A percentile compares a stretch with the other conserved stretches of the same genome.
These are phyloP conservation scores for Nasonia longicornis DNA, from an alignment of 1,140 invertebrate species.

Conservation along the genomic window DNA sequence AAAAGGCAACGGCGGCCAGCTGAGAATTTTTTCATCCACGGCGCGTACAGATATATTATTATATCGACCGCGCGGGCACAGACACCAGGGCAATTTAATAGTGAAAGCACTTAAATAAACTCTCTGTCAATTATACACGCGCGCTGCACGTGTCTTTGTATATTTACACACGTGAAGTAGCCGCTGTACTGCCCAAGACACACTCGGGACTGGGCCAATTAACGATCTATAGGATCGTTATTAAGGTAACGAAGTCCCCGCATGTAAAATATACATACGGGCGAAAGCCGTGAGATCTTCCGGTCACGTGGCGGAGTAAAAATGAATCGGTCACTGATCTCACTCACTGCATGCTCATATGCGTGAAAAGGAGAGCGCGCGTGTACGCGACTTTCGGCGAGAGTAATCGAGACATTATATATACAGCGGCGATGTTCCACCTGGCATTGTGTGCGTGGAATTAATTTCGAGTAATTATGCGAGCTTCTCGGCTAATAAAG, in stretches of 20 bases:
- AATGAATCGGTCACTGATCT: neutral
- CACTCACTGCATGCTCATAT: no score
- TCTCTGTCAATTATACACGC: conserved; percentile 20
- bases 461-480: neutral
- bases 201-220: neutral
- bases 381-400: neutral
- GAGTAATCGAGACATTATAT: neutral
- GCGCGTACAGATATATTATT: neutral
- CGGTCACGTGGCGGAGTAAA: neutral
- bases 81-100: conserved; percentile 20
- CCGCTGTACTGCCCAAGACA: neutral
- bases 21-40: neutral
- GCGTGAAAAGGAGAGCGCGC: neutral
- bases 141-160: neutral
- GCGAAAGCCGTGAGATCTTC: neutral
- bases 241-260: conserved; percentile 1
- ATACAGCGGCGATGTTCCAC: no score
- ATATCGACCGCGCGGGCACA: neutral
- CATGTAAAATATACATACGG: neutral
- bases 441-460: neutral
- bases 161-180: neutral
- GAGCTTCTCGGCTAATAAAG: neutral
- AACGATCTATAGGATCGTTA: conserved; percentile 22
- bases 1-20: neutral
- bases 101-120: conserved; percentile 36